Percentiles rank a stretch among this genome's conserved stretches.
These are phyloP conservation scores for Felis catus DNA, from an alignment of 2,113 vertebrate species.

Conservation along the genomic window F.catus_Fca126_mat1.0 CM031415.1:16066501-16067000, in stretches of 20 bases:
- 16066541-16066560: neutral
- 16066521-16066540: neutral
- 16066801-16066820: conserved; percentile 28
- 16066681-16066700: conserved; percentile 86
- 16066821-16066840: neutral
- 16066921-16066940: neutral
- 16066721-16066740: conserved; percentile 91
- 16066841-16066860: neutral
- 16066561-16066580: neutral
- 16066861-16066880: neutral
- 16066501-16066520: neutral
- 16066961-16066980: neutral
- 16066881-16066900: neutral
- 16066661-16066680: conserved; percentile 76
- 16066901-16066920: neutral
- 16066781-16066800: conserved; percentile 65
- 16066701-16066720: conserved; percentile 92
- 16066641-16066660: conserved; percentile 82
- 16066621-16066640: conserved; percentile 83
- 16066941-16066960: neutral
- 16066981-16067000: neutral
- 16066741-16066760: conserved; percentile 93
- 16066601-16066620: neutral
- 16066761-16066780: conserved; percentile 94
- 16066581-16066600: conserved; percentile 31